Base-by-base conservation (phyloP, 2,113 vertebrate genomes). In the Cebus imitator region DNA sequence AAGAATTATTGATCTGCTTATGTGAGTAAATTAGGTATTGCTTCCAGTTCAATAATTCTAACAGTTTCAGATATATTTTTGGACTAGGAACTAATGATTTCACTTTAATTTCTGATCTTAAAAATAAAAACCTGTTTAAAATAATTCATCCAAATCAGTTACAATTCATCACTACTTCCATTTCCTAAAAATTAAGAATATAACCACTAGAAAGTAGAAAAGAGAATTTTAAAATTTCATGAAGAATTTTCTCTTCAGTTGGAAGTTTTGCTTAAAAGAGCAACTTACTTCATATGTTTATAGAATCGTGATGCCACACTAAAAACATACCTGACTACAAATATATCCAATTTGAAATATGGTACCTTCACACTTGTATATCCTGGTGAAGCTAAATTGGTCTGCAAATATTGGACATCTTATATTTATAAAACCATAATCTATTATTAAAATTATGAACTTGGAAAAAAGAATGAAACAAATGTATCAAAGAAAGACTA, bases 151-250 rank as follows among this genome's bases (percentile, higher is more conserved):
- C 8, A 68, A 40, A 21, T 45, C 25, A 66, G 1, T 3, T 57
- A 40, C 27, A 81, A 45, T 43, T 85, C 85, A 68, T 93, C 23
- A 57, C 6, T 9, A 68, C 37, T 90, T 85, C 6, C 17, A 55
- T 85, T 96, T 97, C 32, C 30, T 88, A 68, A 76, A 87, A 72
- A 40, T 84, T 81, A 87, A 87, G 57, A 83, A 64, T 40, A 14
- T 4, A 87, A 45, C 2, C 5, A 50, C 40, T 25, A 37, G 37
- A 78, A 78, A 86, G 70, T 27, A 9, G 32, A 91, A 94, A 21
- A 78, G 6, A 55, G 17, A 78, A 18, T 68, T 75, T 21, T 70
- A 57, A 48, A 48, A 32, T 82, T 87, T 92, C 35, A 57, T n/a
- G 20, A 90, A 37, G 3, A n/a, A 45, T 37, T 84, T 43, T 7